Conservation (phyloP, 2,113 vertebrate genomes). For the Odocoileus hemionus region DNA sequence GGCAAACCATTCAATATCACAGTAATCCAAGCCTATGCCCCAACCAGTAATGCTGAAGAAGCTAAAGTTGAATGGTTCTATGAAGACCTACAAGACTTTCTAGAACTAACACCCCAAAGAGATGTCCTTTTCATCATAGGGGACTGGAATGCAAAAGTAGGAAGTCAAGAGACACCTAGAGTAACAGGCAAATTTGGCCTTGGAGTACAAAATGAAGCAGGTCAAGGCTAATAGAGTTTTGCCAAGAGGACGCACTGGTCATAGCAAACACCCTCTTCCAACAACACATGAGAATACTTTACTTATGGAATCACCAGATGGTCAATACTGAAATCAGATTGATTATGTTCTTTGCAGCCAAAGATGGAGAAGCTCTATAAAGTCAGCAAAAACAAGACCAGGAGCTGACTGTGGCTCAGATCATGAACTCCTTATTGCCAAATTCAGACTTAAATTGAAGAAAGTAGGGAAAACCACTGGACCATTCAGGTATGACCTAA, state of each 20-base stretch:
- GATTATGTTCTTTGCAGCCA: background rate
- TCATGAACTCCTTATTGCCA: background rate
- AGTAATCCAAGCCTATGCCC: background rate
- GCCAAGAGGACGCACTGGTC: background rate
- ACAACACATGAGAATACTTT: background rate
- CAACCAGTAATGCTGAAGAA: background rate
- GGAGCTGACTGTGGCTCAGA: background rate
- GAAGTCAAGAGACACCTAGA: background rate
- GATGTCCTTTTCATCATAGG: background rate
- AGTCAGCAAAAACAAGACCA: background rate
- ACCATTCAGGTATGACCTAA: background rate
- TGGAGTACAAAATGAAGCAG: background rate
- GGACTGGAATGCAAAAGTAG: background rate
- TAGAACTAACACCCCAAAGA: background rate
- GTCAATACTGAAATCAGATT: background rate
- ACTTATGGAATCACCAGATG: background rate
- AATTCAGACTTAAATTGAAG: background rate
- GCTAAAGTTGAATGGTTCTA: background rate
- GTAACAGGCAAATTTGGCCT: background rate
- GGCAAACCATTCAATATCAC: background rate
- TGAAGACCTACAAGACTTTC: background rate
- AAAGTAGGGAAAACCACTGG: background rate
- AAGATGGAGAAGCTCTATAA: background rate
- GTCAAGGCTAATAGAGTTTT: background rate
- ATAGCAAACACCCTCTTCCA: background rate